Percentiles rank a stretch among this genome's conserved stretches.
Evolutionary conservation across 35 echinoderm and acorn worm genomes (phyloP).

Genomic region (Heliocidaris erythrogramma): DNA sequence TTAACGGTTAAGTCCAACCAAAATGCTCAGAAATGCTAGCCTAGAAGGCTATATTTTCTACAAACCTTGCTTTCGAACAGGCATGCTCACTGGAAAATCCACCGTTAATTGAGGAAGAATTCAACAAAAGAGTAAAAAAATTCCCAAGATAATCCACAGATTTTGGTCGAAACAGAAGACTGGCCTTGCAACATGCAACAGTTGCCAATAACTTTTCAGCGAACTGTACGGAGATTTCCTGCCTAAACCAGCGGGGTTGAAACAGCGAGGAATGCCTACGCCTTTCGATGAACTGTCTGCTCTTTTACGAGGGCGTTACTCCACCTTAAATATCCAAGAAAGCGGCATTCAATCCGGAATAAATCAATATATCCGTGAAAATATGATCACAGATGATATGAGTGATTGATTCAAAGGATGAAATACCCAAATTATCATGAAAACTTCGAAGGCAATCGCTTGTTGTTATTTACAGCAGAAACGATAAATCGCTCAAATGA

Average conservation of each 20-base stretch:
- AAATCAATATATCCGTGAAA: slow-evolving; percentile 11
- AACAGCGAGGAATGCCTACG: neutral
- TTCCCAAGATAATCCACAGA: slow-evolving; percentile 18
- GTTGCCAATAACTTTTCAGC: neutral
- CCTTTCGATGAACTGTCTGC: neutral
- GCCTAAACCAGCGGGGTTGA: slow-evolving; percentile 6
- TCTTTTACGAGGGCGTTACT: neutral
- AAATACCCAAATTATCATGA: neutral
- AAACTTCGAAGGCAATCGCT: neutral
- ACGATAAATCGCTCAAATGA: slow-evolving; percentile 9
- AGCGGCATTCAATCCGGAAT: neutral
- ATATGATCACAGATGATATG: neutral
- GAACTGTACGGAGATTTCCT: neutral
- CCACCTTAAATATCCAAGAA: slow-evolving; percentile 20
- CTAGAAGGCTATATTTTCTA: too few species aligned
- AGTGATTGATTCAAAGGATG: neutral
- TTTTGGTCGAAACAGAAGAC: neutral
- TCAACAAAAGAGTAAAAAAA: neutral
- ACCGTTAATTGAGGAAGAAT: slow-evolving; percentile 13
- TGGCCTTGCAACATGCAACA: neutral
- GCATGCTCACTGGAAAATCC: slow-evolving; percentile 51
- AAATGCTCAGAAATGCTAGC: too few species aligned
- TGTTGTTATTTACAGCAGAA: neutral
- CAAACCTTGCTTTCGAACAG: slow-evolving; percentile 70
- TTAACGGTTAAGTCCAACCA: too few species aligned